phyloP scores from a whole-genome alignment of 2,113 vertebrate species.

The Camelus bactrianus region DNA sequence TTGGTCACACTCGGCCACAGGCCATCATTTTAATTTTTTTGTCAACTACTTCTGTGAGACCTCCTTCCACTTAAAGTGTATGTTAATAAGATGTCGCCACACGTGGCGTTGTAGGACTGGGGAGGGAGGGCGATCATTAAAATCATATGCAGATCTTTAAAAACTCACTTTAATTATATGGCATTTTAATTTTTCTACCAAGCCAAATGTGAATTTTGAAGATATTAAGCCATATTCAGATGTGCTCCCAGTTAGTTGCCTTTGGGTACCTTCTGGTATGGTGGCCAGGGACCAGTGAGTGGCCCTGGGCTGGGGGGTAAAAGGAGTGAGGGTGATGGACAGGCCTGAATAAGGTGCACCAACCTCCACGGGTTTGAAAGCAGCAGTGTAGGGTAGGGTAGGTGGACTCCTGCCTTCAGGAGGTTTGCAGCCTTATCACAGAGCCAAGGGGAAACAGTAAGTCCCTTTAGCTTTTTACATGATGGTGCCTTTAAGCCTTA shows the following conservation, averaged over 20 bases:
- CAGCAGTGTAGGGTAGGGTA: not conserved
- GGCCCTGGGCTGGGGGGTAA: not conserved
- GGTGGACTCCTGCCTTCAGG: not conserved
- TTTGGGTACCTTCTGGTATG: not conserved
- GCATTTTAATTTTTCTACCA: not conserved
- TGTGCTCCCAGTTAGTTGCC: not conserved
- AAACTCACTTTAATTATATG: not conserved
- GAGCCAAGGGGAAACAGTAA: not conserved
- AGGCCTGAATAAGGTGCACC: rapidly evolving
- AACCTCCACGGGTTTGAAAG: not conserved
- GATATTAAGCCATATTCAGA: not conserved
- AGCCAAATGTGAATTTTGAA: not conserved
- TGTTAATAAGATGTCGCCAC: constrained; percentile 17
- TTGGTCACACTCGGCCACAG: not conserved
- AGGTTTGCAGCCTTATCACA: not conserved
- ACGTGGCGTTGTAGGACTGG: not conserved
- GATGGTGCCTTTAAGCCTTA: not conserved
- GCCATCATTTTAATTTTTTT: not conserved
- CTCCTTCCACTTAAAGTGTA: not conserved
- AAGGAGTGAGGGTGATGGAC: not conserved
- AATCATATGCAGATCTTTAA: constrained; percentile 48
- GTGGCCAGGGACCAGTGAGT: not conserved
- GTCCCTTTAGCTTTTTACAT: not conserved
- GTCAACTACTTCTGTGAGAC: not conserved
- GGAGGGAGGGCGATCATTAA: constrained; percentile 2